Evolutionary conservation across 2,888 invertebrate species (phyloP).

Genomic region (Sialis fuliginosa): DNA sequence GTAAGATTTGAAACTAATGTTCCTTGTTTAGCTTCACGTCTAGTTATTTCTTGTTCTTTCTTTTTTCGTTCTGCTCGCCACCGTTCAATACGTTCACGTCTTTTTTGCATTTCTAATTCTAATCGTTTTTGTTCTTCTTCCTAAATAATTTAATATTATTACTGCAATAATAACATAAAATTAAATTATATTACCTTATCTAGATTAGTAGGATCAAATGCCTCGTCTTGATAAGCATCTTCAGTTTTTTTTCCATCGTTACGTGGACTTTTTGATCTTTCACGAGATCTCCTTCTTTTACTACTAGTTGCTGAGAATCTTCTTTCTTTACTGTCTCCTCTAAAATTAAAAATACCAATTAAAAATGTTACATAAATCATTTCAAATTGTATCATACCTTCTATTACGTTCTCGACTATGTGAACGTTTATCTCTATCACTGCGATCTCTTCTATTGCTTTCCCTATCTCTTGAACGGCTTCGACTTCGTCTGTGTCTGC

Average conservation of each 20-base stretch:
- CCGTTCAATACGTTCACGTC: conserved; percentile 86
- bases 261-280: conserved; percentile 36
- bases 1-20: conserved; percentile 25
- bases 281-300: conserved; percentile 19
- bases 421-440: conserved; percentile 18
- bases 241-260: conserved; percentile 37
- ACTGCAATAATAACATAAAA: not conserved
- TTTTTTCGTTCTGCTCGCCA: conserved; percentile 91
- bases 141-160: conserved; percentile 22
- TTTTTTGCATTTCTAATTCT: conserved; percentile 89
- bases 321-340: conserved; percentile 44
- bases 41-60: conserved; percentile 63
- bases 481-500: conserved; percentile 44
- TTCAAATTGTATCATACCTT: conserved; percentile 7
- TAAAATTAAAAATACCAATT: conserved; percentile 14
- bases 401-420: conserved; percentile 17
- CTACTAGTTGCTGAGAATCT: conserved; percentile 35
- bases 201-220: conserved; percentile 53
- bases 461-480: conserved; percentile 38
- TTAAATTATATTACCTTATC: conserved; percentile 40
- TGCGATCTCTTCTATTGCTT: conserved; percentile 20
- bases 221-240: conserved; percentile 23
- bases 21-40: conserved; percentile 55
- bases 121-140: conserved; percentile 81
- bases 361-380: conserved; percentile 3